A percentile compares a stretch with the other conserved stretches of the same genome.
phyloP scores from a whole-genome alignment of 2,797 vertebrate genomes.

The Sandelia bainsii region DNA sequence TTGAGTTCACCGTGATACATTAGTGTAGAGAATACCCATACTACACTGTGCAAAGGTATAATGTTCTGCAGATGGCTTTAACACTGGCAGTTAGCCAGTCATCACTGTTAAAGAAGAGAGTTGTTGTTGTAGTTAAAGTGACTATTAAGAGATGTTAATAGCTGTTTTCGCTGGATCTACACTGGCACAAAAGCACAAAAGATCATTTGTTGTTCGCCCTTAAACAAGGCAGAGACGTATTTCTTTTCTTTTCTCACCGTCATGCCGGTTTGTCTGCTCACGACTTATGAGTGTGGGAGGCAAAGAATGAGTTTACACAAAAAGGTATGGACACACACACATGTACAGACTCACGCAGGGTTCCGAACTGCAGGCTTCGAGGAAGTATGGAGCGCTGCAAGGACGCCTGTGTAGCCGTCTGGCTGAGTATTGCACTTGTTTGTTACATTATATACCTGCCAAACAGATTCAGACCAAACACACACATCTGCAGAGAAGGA shows the following conservation, averaged over 20 bases:
- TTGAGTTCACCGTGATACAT: not conserved
- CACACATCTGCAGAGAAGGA: slow-evolving; percentile 23
- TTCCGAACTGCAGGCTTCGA: slow-evolving; percentile 18
- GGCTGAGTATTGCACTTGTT: not conserved
- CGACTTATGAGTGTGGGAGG: slow-evolving; percentile 64
- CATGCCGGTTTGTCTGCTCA: slow-evolving; percentile 72
- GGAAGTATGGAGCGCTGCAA: slow-evolving; percentile 21
- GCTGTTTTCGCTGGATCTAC: slow-evolving; percentile 53
- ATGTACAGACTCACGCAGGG: slow-evolving; percentile 18
- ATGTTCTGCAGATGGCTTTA: not conserved
- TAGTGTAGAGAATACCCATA: not conserved
- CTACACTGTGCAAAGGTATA: slow-evolving; percentile 12
- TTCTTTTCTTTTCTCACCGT: slow-evolving; percentile 49
- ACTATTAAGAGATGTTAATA: slow-evolving; percentile 40
- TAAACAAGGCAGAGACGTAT: slow-evolving; percentile 37
- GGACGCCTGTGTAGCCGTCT: slow-evolving; percentile 7
- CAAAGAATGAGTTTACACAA: slow-evolving; percentile 71
- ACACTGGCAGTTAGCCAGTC: slow-evolving; percentile 10
- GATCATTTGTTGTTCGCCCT: slow-evolving; percentile 53
- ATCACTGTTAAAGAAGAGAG: not conserved
- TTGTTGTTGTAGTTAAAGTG: slow-evolving; percentile 46
- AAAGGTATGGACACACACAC: slow-evolving; percentile 35
- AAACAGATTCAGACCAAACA: slow-evolving; percentile 34
- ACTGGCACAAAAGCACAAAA: slow-evolving; percentile 50
- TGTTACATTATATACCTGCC: slow-evolving; percentile 46